These are phyloP conservation scores for Drosophila algonquin DNA, from an alignment of 2,888 invertebrate species.

Conservation along the genomic window DNA sequence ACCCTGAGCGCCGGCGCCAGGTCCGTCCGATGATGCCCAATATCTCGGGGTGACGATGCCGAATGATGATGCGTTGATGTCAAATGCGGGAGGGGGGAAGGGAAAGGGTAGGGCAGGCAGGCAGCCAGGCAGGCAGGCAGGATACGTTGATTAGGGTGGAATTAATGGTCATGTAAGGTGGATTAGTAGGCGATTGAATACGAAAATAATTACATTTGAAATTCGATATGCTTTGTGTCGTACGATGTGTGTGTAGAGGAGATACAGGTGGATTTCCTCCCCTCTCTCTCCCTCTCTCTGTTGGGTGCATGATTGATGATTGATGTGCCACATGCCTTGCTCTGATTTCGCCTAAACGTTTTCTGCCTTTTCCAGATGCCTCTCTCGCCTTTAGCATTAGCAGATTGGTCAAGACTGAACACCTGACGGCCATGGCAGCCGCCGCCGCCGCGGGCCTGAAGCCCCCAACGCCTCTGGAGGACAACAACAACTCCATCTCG, in stretches of 20 bases:
- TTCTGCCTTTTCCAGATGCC: conserved; percentile 86
- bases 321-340: conserved; percentile 28
- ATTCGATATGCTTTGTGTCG: conserved; percentile 78
- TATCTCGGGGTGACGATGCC: conserved; percentile 45
- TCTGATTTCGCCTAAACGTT: conserved; percentile 65
- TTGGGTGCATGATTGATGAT: conserved; percentile 67
- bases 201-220: conserved; percentile 83
- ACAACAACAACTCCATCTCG: conserved; percentile 82
- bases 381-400: conserved; percentile 93
- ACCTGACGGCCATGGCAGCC: conserved; percentile 84
- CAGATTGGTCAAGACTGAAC: conserved; percentile 87
- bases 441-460: conserved; percentile 82
- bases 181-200: conserved; percentile 81
- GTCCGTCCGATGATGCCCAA: conserved; percentile 28
- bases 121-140: conserved; percentile 29
- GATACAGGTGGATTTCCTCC: conserved; percentile 52
- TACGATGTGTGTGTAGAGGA: conserved; percentile 15
- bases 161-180: conserved; percentile 84
- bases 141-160: conserved; percentile 82
- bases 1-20: conserved; percentile 52
- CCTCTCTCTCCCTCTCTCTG: not conserved
- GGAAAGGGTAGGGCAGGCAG: conserved; percentile 20
- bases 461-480: conserved; percentile 72
- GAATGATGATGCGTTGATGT: conserved; percentile 69
- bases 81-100: conserved; percentile 52